Evolutionary conservation across 2,113 vertebrate genomes (phyloP).

Genomic region (Campylomormyrus tamandua): DNA sequence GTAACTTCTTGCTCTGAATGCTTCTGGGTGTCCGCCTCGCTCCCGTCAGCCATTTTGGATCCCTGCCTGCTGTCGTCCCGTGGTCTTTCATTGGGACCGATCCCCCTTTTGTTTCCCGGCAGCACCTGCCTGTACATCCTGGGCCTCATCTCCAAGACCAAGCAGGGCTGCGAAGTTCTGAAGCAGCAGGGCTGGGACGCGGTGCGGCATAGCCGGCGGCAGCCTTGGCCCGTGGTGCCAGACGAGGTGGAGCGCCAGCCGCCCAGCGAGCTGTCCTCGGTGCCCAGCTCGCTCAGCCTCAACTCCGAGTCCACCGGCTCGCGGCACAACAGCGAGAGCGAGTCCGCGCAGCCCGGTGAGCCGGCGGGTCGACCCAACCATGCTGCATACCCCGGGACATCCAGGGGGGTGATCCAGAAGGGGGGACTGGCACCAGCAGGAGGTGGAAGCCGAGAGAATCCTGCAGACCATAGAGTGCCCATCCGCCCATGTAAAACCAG

Average conservation of each 20-base stretch:
- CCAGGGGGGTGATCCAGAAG: neutral
- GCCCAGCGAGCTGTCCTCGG: conserved; percentile 69
- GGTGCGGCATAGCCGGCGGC: conserved; percentile 87
- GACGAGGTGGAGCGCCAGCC: conserved; percentile 86
- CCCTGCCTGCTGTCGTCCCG: neutral
- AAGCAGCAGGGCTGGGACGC: conserved; percentile 90
- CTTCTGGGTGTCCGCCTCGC: neutral
- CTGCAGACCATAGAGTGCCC: neutral
- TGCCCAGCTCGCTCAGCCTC: conserved; percentile 75
- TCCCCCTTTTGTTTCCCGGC: neutral
- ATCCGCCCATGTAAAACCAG: neutral
- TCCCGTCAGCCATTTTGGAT: neutral
- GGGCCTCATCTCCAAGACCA: conserved; percentile 90
- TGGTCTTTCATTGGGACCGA: neutral
- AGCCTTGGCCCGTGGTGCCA: conserved; percentile 89
- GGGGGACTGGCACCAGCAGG: neutral
- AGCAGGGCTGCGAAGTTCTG: conserved; percentile 90
- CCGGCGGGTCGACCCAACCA: neutral
- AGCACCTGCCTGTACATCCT: conserved; percentile 92
- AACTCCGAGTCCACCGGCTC: conserved; percentile 95
- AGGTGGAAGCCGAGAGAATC: neutral
- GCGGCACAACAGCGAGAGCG: conserved; percentile 94
- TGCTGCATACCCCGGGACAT: neutral
- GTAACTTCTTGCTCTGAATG: conserved; percentile 51
- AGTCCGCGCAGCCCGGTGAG: conserved; percentile 88